These are phyloP conservation scores for Porites lutea DNA, from an alignment of 64 coral and sea anemone species.

Conservation along the genomic window DNA sequence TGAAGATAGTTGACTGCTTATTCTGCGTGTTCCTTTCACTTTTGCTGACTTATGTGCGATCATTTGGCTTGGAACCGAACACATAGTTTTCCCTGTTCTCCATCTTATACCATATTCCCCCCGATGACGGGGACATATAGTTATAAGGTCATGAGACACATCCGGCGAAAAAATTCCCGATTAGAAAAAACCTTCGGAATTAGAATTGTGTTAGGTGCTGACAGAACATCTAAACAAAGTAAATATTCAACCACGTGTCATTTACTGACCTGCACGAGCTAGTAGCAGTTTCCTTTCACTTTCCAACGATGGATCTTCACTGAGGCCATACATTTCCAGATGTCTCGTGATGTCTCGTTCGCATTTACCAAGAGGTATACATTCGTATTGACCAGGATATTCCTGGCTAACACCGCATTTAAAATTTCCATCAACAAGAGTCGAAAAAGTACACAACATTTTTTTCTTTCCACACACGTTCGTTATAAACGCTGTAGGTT, in stretches of 20 bases:
- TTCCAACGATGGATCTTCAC: background rate
- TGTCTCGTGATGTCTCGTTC: slow-evolving; percentile 7
- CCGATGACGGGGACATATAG: slow-evolving; percentile 52
- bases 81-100: slow-evolving; percentile 31
- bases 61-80: slow-evolving; percentile 15
- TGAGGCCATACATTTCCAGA: background rate
- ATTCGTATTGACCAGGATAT: background rate
- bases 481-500: background rate
- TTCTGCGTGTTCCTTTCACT: slow-evolving; percentile 2
- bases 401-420: background rate
- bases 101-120: slow-evolving; percentile 28
- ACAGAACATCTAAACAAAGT: background rate
- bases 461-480: background rate
- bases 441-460: background rate
- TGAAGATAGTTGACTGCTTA: slow-evolving; percentile 3
- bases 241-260: background rate
- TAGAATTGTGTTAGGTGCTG: too few species aligned
- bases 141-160: slow-evolving; percentile 14
- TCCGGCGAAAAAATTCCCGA: slow-evolving; percentile 46
- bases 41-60: slow-evolving; percentile 14
- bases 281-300: background rate
- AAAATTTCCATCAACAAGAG: background rate
- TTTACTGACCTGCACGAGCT: background rate
- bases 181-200: background rate
- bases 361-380: background rate